Conservation (phyloP, 2,797 vertebrate species). For the Odontamblyopus lacepedii region DNA sequence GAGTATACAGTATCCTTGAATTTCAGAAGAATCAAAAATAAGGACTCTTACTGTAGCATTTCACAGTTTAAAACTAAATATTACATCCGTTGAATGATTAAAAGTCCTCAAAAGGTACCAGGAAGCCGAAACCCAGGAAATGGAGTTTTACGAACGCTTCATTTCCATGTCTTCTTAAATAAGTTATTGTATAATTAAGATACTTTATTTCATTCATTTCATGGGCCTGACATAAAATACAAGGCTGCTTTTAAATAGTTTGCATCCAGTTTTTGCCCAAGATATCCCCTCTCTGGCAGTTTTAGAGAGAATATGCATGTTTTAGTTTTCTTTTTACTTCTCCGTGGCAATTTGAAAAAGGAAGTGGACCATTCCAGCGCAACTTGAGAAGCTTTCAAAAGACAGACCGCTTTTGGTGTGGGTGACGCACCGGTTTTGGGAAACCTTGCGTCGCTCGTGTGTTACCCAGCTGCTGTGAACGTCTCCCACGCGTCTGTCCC, state of each 20-base stretch:
- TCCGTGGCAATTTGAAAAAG: background rate
- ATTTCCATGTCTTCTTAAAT: too few relatives aligned
- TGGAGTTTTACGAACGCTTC: too few relatives aligned
- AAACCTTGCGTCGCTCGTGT: background rate
- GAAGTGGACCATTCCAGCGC: background rate
- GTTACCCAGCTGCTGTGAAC: background rate
- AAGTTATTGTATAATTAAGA: too few relatives aligned
- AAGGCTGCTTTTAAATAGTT: background rate
- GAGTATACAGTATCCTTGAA: background rate
- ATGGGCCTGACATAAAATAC: too few relatives aligned
- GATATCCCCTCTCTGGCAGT: background rate
- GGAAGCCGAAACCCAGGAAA: too few relatives aligned
- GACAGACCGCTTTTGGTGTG: background rate
- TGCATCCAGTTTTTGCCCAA: background rate
- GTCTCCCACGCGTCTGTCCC: background rate
- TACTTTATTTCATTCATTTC: too few relatives aligned
- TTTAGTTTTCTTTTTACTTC: background rate
- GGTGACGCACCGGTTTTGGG: background rate
- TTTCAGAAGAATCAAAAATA: too few relatives aligned
- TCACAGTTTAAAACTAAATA: too few relatives aligned
- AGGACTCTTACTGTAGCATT: too few relatives aligned
- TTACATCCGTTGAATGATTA: too few relatives aligned
- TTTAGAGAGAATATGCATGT: background rate
- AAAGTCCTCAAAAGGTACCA: too few relatives aligned
- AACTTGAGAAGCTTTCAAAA: conserved; percentile 11